Evolutionary conservation across 2,888 invertebrate species (phyloP).

Genomic region (Eurytoma adleriae): DNA sequence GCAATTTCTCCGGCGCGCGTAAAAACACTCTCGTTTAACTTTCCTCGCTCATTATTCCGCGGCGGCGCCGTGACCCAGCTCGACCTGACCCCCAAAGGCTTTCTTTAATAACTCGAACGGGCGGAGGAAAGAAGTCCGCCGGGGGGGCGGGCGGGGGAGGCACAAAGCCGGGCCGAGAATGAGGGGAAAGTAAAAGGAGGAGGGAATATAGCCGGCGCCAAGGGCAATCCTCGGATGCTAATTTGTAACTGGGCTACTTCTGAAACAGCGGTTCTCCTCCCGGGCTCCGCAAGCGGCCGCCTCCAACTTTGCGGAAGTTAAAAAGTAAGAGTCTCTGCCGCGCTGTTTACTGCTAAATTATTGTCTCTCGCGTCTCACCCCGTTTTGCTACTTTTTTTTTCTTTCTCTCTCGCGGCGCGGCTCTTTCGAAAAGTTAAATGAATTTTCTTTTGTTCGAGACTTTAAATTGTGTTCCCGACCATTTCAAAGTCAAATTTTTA

Average conservation of each 20-base stretch:
- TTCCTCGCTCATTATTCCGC: conserved; percentile 73
- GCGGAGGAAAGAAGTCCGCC: conserved; percentile 58
- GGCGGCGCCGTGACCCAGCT: conserved; percentile 73
- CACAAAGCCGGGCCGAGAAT: conserved; percentile 46
- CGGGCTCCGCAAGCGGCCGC: conserved; percentile 17
- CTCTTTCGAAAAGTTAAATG: too few species aligned
- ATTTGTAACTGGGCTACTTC: conserved; percentile 75
- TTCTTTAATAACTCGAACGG: conserved; percentile 73
- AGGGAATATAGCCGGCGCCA: conserved; percentile 64
- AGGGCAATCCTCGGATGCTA: conserved; percentile 74
- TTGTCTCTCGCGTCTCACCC: neutral
- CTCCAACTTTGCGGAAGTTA: conserved; percentile 42
- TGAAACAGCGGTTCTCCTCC: conserved; percentile 71
- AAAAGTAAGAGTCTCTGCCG: conserved; percentile 33
- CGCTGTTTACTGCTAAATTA: conserved; percentile 4
- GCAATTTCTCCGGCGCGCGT: conserved; percentile 70
- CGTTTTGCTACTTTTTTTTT: neutral
- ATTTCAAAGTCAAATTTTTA: conserved; percentile 6
- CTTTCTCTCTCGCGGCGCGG: neutral
- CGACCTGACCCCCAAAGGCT: conserved; percentile 73
- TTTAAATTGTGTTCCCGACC: too few species aligned
- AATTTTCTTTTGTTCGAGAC: too few species aligned
- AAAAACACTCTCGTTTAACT: conserved; percentile 74
- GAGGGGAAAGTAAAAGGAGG: conserved; percentile 53
- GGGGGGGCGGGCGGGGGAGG: conserved; percentile 39